Evolutionary conservation across 2,113 vertebrate species (phyloP).

Genomic region (Gobio gobio): DNA sequence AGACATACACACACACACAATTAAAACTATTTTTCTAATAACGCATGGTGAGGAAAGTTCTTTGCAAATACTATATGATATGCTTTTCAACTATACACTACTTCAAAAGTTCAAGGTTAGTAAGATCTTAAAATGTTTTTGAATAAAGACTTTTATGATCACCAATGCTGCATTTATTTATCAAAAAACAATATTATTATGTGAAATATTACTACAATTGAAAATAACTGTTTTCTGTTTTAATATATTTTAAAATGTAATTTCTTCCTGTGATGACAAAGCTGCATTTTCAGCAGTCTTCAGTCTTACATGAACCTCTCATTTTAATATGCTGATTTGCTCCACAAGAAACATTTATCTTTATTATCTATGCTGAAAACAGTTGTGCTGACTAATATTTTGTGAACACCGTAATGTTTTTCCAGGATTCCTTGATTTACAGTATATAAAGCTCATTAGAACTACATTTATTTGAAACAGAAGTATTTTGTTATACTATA

Average conservation of each 20-base stretch:
- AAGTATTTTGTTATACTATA: neutral
- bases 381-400: neutral
- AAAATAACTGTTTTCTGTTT: neutral
- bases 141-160: too few relatives aligned
- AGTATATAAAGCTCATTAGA: neutral
- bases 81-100: neutral
- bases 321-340: neutral
- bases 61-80: too few relatives aligned
- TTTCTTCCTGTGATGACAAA: neutral
- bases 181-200: neutral
- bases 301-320: neutral
- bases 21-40: neutral
- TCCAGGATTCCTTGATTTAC: neutral
- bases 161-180: neutral
- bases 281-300: too few relatives aligned
- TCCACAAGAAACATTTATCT: neutral
- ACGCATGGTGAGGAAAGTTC: too few relatives aligned
- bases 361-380: neutral
- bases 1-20: conserved; percentile 11
- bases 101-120: neutral
- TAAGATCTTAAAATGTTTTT: too few relatives aligned
- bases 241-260: neutral
- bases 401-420: neutral
- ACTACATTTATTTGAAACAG: neutral
- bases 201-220: neutral